Base-by-base conservation (phyloP, 1,140 invertebrate genomes). In the Cotesia vestalis region DNA sequence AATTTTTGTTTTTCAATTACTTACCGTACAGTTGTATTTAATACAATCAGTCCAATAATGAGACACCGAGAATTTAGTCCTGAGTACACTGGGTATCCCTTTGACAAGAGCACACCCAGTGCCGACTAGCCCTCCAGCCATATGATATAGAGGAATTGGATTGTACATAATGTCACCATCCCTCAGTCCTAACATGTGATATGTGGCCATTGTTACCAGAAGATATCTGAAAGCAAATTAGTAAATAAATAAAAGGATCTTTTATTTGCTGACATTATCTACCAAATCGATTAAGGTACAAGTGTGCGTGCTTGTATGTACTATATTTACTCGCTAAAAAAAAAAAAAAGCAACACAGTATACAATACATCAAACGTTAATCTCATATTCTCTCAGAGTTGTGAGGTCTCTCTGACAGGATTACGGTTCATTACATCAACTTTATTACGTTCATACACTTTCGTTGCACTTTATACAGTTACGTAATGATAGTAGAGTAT, bases 21-120 rank as follows among this genome's bases (percentile, higher is more conserved):
- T 86, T 83, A 93, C 92, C 40, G 92, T 93, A 77, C 91, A 92
- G 53, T 92, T 89, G 78, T 93, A 90, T 77, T 91, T 89, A 51
- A 91, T 88, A 81, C 92, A 93, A 79, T 94, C 92, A 27, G 88
- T 86, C 92, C 94, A 95, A 83, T 94, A 95, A 69, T 89, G 87
- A 64, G 90, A 90, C 17, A 93, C 93, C 9, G 93, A 94, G 83
- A 95, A 95, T 82, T 94, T 94, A 12, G 85, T 87, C 73, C 90
- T 83, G 4, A 95, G 82, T 20, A 92, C 91, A 73, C 90, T 87
- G 8, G 91, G 90, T 53, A 87, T 88, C 53, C 93, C 94, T 77
- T 84, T 84, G 4, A 90, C 73, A 4, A 95, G 77, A 9, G 89
- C 88, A 78, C 91, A 90, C 17, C 91, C 90, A 12, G 89, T 87